These are phyloP conservation scores for Synanceia verrucosa DNA, from an alignment of 2,797 vertebrate species.

Conservation along the genomic window DNA sequence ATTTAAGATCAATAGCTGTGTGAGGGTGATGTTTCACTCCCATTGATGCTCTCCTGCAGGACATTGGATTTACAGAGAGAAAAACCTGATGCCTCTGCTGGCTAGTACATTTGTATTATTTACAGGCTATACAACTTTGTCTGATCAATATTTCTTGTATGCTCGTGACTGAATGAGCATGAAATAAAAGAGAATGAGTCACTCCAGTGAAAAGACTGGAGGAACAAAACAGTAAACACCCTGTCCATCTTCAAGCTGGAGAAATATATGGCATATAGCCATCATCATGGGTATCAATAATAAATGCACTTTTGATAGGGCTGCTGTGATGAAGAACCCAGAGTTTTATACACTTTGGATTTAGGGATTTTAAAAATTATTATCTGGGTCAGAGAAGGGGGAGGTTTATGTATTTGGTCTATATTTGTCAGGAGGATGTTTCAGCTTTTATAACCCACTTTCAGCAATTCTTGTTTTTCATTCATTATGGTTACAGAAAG, in stretches of 20 bases:
- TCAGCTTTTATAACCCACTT: not conserved
- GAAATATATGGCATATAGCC: not conserved
- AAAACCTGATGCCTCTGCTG: no score
- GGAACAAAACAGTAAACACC: not conserved
- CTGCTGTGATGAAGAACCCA: not conserved
- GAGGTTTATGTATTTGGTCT: not conserved
- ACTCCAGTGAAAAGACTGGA: not conserved
- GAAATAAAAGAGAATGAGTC: not conserved
- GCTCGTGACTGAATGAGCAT: not conserved
- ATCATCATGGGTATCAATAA: not conserved
- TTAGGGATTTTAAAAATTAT: not conserved
- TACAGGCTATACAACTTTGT: not conserved
- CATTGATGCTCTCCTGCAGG: not conserved
- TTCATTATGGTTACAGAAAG: not conserved
- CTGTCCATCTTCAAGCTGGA: not conserved
- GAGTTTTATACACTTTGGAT: not conserved
- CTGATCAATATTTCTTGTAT: conserved; percentile 4
- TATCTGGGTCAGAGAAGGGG: not conserved
- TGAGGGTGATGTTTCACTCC: not conserved
- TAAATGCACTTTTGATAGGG: not conserved
- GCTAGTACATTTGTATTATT: not conserved
- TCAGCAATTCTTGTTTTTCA: not conserved
- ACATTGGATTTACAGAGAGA: not conserved
- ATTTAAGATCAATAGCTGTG: not conserved
- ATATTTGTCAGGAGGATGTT: not conserved